Conservation (phyloP, 2,888 invertebrate genomes). For the Spilosoma lubricipeda region DNA sequence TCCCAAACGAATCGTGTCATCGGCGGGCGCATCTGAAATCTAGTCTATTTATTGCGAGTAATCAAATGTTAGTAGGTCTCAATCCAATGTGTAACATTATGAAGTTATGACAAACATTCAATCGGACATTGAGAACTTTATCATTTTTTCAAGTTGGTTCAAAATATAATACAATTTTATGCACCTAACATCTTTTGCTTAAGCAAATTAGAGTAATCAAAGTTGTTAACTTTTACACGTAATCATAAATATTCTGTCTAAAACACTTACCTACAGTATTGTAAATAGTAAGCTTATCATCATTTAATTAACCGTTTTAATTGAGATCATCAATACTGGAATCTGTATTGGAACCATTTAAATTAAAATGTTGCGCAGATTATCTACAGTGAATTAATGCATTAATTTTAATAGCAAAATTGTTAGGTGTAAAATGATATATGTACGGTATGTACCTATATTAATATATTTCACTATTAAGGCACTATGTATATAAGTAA, state of each 20-base stretch:
- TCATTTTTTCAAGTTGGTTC: not conserved
- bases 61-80: not conserved
- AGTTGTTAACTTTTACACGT: too few relatives aligned
- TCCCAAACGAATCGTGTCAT: conserved; percentile 17
- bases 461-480: too few relatives aligned
- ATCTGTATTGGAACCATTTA: conserved; percentile 2
- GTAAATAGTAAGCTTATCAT: not conserved
- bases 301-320: not conserved
- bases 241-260: too few relatives aligned
- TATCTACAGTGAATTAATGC: not conserved
- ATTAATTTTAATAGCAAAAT: not conserved
- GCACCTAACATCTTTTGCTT: not conserved
- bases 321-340: not conserved
- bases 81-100: too few relatives aligned
- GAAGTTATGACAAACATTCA: too few relatives aligned
- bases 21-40: not conserved
- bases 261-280: not conserved
- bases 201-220: too few relatives aligned
- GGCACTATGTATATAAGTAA: too few relatives aligned
- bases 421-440: too few relatives aligned
- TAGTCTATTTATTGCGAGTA: not conserved
- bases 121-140: too few relatives aligned
- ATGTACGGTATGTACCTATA: too few relatives aligned
- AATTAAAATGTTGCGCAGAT: not conserved
- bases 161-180: not conserved